phyloP scores from a whole-genome alignment of 2,113 vertebrate species.

The Rhombomys opimus region DNA sequence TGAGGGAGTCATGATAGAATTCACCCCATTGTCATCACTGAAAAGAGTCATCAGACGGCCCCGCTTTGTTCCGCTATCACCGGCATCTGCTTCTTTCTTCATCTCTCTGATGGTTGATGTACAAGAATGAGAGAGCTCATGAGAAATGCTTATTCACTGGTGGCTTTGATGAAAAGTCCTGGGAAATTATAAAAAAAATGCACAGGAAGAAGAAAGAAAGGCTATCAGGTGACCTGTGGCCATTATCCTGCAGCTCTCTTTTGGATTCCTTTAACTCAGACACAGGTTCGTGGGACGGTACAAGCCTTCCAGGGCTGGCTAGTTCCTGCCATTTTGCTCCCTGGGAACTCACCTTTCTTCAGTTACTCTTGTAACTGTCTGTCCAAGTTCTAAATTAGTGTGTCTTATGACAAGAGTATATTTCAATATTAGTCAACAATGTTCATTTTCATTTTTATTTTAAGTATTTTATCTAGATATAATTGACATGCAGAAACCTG shows the following conservation, averaged over 20 bases:
- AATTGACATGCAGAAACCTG: neutral
- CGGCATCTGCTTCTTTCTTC: neutral
- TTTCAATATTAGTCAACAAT: neutral
- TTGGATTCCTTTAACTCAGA: neutral
- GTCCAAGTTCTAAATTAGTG: neutral
- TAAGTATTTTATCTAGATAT: neutral
- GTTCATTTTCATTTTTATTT: neutral
- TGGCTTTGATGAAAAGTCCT: slow-evolving; percentile 31
- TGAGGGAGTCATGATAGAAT: neutral
- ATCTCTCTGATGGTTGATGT: slow-evolving; percentile 36
- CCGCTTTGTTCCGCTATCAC: neutral
- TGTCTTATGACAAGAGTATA: neutral
- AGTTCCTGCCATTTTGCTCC: neutral
- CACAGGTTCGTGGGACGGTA: neutral
- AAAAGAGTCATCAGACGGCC: slow-evolving; percentile 55
- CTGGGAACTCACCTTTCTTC: neutral
- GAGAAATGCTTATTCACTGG: neutral
- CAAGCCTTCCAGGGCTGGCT: rapidly evolving
- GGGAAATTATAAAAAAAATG: slow-evolving; percentile 22
- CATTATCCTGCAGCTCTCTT: neutral
- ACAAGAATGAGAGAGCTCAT: slow-evolving; percentile 34
- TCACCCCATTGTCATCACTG: neutral
- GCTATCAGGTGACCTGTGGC: neutral
- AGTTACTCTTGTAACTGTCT: neutral
- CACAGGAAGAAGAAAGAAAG: neutral